Evolutionary conservation across 2,888 invertebrate genomes (phyloP).

Genomic region (Dasypogon diadema): DNA sequence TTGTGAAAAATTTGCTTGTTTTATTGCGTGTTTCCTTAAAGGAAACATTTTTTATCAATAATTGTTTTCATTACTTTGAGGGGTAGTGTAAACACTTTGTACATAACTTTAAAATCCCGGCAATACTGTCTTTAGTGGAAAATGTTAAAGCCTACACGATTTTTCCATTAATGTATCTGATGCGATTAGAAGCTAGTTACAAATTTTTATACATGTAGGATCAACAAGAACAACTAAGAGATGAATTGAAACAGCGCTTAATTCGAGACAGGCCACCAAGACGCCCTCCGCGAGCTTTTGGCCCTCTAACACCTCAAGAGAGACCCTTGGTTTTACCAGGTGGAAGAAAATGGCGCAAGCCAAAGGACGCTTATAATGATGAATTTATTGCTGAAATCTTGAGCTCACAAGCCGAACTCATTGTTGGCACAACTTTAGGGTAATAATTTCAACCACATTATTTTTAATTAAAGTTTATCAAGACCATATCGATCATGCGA

Average conservation of each 20-base stretch:
- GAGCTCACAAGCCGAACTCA: constrained; percentile 86
- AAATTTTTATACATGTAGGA: constrained; percentile 35
- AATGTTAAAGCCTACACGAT: no score
- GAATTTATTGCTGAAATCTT: constrained; percentile 89
- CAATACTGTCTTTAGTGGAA: no score
- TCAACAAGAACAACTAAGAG: constrained; percentile 66
- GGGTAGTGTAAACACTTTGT: no score
- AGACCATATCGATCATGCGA: constrained; percentile 5
- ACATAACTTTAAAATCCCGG: no score
- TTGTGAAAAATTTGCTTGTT: no score
- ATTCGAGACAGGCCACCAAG: constrained; percentile 71
- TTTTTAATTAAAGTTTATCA: constrained; percentile 24
- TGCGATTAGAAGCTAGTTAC: background rate
- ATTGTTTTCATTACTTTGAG: no score
- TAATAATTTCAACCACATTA: constrained; percentile 66
- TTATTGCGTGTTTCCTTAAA: no score
- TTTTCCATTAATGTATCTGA: no score
- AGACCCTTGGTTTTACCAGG: constrained; percentile 82
- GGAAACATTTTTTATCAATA: no score
- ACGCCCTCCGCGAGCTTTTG: constrained; percentile 70
- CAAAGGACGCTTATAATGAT: constrained; percentile 90
- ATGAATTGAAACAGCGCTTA: constrained; percentile 69
- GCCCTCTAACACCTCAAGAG: constrained; percentile 75
- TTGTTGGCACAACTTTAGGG: constrained; percentile 88
- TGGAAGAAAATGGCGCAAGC: constrained; percentile 82